Evolutionary conservation across 2,113 vertebrate genomes (phyloP).

Genomic region (Anolis carolinensis): DNA sequence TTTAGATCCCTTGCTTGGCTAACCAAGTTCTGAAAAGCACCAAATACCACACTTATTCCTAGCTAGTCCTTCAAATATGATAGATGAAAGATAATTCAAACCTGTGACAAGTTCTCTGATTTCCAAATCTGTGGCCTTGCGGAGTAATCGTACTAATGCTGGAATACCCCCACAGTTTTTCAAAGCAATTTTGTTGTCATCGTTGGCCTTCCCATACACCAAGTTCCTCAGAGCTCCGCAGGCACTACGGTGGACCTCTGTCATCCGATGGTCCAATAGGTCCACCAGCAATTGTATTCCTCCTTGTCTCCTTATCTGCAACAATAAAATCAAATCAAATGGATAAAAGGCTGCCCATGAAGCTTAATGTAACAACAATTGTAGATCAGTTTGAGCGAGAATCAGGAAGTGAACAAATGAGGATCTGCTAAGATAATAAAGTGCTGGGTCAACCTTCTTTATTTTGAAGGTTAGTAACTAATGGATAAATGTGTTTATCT

Average conservation of each 20-base stretch:
- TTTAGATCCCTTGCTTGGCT: background rate
- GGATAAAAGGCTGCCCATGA: background rate
- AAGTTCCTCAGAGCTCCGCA: slow-evolving; percentile 96
- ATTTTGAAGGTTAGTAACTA: background rate
- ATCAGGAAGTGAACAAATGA: background rate
- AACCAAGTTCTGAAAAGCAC: background rate
- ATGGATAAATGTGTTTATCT: background rate
- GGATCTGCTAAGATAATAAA: background rate
- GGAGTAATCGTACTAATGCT: slow-evolving; percentile 92
- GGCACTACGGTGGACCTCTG: slow-evolving; percentile 97
- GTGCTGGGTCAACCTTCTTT: background rate
- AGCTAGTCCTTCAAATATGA: background rate
- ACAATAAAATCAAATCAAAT: slow-evolving; percentile 48
- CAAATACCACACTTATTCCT: background rate
- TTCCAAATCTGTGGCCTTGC: slow-evolving; percentile 95
- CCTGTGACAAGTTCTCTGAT: slow-evolving; percentile 98
- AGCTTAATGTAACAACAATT: background rate
- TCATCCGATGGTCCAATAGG: slow-evolving; percentile 96
- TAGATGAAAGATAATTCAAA: slow-evolving; percentile 64
- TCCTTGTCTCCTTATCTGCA: slow-evolving; percentile 95
- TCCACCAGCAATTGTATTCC: slow-evolving; percentile 97
- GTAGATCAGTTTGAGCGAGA: background rate
- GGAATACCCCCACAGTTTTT: slow-evolving; percentile 98
- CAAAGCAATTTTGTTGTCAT: slow-evolving; percentile 97
- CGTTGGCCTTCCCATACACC: slow-evolving; percentile 97